Conservation (phyloP, 53 echinoderm and acorn worm species). For the Hippasteria phrygiana region DNA sequence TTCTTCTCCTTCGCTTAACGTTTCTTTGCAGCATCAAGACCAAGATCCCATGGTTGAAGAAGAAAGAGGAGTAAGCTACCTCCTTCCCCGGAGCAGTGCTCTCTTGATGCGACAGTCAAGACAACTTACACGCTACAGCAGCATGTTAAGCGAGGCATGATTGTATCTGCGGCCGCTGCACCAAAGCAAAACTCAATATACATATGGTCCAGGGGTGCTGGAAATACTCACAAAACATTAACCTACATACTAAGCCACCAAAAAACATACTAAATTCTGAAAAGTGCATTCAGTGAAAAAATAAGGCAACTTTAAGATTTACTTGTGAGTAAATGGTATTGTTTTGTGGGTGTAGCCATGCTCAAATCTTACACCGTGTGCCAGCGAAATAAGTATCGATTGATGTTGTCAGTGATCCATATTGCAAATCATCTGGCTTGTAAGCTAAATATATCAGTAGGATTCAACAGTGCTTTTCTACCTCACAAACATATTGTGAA, state of each 20-base stretch:
- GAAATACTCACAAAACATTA: not conserved
- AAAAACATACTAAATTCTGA: not conserved
- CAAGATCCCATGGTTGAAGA: slow-evolving; percentile 95
- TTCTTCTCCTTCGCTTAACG: not conserved
- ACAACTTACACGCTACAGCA: slow-evolving; percentile 9
- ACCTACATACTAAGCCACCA: not conserved
- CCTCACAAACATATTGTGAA: too few relatives aligned
- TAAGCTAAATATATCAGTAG: not conserved
- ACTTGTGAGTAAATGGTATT: not conserved
- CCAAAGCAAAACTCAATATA: not conserved
- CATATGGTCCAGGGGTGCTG: not conserved
- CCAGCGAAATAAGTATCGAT: not conserved
- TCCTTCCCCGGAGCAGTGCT: not conserved
- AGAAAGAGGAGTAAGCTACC: slow-evolving; percentile 85
- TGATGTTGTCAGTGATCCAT: not conserved
- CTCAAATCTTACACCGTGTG: not conserved
- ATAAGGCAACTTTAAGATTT: not conserved
- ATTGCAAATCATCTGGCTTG: not conserved
- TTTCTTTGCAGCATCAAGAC: slow-evolving; percentile 80
- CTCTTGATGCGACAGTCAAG: not conserved
- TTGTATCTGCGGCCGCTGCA: not conserved
- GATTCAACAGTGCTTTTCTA: too few relatives aligned
- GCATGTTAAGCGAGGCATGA: not conserved
- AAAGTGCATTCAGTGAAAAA: not conserved
- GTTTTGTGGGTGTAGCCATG: not conserved